Percentiles rank a stretch among this genome's conserved stretches.
These are phyloP conservation scores for Drosophila demipolita DNA, from an alignment of 2,888 invertebrate genomes.

Conservation along the genomic window DNA sequence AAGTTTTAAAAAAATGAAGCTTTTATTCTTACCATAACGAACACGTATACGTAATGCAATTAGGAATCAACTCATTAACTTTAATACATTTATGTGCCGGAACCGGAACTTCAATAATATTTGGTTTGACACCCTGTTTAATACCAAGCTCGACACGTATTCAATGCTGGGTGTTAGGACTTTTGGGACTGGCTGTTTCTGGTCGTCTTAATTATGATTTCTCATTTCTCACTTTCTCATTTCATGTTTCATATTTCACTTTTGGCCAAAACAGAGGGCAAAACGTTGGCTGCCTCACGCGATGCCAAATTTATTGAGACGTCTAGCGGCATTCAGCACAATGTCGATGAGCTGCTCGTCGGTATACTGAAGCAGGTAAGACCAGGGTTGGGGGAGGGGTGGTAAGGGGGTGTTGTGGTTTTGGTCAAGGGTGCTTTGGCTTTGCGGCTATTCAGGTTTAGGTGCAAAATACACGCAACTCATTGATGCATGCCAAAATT, in stretches of 20 bases:
- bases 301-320: conserved; percentile 98
- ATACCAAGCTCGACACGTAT: not conserved
- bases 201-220: conserved; percentile 68
- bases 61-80: not conserved
- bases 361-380: conserved; percentile 93
- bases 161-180: not conserved
- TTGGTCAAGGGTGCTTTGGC: conserved; percentile 25
- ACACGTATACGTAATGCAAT: not conserved
- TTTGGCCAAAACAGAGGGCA: conserved; percentile 90
- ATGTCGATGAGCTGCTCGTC: conserved; percentile 97
- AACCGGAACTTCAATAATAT: not conserved
- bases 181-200: not conserved
- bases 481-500: conserved; percentile 70
- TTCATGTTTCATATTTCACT: conserved; percentile 32
- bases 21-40: not conserved
- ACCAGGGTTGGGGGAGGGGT: not conserved
- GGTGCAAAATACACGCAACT: conserved; percentile 75
- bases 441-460: conserved; percentile 53
- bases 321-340: conserved; percentile 97
- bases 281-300: conserved; percentile 93
- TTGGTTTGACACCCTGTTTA: not conserved
- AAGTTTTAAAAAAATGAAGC: not conserved
- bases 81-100: not conserved
- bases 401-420: not conserved
- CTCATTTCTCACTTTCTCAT: conserved; percentile 24